phyloP scores from a whole-genome alignment of 1,140 invertebrate genomes.

The Tetraneura akinire region DNA sequence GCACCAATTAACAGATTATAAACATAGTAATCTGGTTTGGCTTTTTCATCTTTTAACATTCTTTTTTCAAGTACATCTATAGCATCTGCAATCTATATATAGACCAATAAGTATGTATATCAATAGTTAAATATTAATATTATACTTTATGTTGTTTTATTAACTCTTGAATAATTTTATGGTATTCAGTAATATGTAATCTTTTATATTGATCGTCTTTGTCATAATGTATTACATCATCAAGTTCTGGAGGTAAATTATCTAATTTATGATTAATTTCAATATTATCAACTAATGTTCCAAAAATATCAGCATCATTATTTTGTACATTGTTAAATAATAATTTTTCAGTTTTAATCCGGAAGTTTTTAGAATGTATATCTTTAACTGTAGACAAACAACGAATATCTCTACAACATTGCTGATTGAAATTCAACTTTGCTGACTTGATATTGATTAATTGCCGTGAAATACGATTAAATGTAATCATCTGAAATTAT shows the following conservation, averaged over 20 bases:
- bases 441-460: neutral
- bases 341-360: constrained; percentile 26
- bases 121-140: neutral
- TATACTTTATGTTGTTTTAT: constrained; percentile 54
- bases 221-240: constrained; percentile 52
- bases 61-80: constrained; percentile 72
- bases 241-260: constrained; percentile 53
- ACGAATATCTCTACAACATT: constrained; percentile 2
- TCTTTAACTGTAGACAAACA: constrained; percentile 3
- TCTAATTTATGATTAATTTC: constrained; percentile 46
- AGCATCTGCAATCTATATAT: constrained; percentile 64
- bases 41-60: constrained; percentile 74
- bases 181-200: constrained; percentile 52
- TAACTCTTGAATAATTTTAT: constrained; percentile 53
- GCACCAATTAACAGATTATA: constrained; percentile 79
- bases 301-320: constrained; percentile 50
- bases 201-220: constrained; percentile 53
- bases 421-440: neutral
- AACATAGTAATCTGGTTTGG: constrained; percentile 75
- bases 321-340: neutral
- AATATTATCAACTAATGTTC: constrained; percentile 48
- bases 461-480: neutral
- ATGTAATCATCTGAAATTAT: constrained; percentile 15
- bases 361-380: neutral
- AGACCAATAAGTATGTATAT: neutral